Conservation (phyloP, 2,113 vertebrate species). For the Regulus satrapa region DNA sequence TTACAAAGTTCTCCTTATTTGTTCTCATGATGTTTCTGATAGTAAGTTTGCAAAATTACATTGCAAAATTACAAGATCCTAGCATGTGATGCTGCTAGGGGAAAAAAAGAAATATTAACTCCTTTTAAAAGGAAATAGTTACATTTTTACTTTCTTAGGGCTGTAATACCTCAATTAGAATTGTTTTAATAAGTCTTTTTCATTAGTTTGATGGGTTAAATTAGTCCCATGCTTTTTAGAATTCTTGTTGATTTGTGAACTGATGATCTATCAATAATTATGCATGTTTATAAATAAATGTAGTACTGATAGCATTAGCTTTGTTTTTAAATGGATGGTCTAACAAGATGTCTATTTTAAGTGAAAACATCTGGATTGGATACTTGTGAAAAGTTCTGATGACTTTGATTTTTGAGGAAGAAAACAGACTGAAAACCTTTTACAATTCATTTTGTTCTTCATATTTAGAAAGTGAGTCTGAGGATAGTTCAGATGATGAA, state of each 20-base stretch:
- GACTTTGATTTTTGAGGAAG: background rate
- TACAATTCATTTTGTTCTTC: slow-evolving; percentile 3
- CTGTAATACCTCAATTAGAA: background rate
- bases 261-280: background rate
- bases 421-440: background rate
- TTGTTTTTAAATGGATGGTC: background rate
- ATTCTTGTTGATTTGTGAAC: background rate
- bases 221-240: background rate
- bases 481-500: slow-evolving; percentile 90
- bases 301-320: background rate
- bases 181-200: background rate
- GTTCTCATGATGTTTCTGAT: background rate
- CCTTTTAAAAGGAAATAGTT: background rate
- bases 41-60: background rate
- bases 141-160: background rate
- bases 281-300: background rate
- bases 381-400: background rate
- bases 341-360: background rate
- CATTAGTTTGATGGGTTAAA: background rate
- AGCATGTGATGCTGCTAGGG: accelerated
- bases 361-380: background rate
- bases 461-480: slow-evolving; percentile 78
- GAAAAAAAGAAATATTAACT: accelerated
- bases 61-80: background rate
- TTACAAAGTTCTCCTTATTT: background rate